These are phyloP conservation scores for Setophaga kirtlandii DNA, from an alignment of 2,113 vertebrate genomes.

Conservation along the genomic window DNA sequence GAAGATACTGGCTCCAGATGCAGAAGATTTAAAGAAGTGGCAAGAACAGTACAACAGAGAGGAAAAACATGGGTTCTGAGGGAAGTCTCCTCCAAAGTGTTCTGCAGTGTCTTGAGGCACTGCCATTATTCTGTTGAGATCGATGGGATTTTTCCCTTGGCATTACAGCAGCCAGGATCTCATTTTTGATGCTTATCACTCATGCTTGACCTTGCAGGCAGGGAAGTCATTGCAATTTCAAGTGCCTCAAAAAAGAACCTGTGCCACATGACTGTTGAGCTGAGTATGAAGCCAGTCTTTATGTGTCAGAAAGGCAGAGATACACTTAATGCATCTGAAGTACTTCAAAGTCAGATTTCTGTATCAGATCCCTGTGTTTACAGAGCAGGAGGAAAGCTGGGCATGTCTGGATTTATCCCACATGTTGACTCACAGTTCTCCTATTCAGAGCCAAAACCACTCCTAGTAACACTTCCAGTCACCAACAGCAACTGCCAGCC, in stretches of 20 bases:
- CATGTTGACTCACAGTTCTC: constrained; percentile 31
- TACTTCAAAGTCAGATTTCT: neutral
- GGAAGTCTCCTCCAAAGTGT: neutral
- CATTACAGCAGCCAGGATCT: neutral
- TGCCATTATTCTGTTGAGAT: neutral
- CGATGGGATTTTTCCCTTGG: neutral
- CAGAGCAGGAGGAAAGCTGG: constrained; percentile 9
- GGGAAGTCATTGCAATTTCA: neutral
- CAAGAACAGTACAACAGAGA: neutral
- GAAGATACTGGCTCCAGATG: neutral
- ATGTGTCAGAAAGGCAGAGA: neutral
- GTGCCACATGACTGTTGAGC: neutral
- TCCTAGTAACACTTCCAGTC: constrained; percentile 31
- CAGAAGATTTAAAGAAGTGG: neutral
- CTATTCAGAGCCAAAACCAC: constrained; percentile 44
- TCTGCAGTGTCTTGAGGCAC: neutral
- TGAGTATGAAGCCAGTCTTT: neutral
- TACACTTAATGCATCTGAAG: neutral
- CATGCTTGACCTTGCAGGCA: neutral
- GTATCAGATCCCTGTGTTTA: constrained; percentile 20
- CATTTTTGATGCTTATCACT: neutral
- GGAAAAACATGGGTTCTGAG: neutral
- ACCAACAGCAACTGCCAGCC: neutral
- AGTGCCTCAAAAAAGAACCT: neutral
- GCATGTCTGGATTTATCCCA: constrained; percentile 52